A percentile compares a stretch with the other conserved stretches of the same genome.
These are phyloP conservation scores for Pseudococcus longispinus DNA, from an alignment of 2,888 invertebrate species.

Conservation along the genomic window DNA sequence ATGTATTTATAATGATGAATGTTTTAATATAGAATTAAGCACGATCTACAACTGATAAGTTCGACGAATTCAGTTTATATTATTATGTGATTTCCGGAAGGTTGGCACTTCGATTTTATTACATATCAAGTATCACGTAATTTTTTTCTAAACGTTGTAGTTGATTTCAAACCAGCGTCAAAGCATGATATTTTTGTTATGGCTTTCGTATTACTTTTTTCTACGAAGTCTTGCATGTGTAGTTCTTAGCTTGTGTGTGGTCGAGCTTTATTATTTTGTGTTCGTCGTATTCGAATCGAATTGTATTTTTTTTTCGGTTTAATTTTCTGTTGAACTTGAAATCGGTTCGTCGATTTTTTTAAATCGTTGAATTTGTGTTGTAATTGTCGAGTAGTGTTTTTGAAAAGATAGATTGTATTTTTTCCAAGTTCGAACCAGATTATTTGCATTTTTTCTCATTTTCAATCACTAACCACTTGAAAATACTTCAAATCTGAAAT, in stretches of 20 bases:
- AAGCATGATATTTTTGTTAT: slow-evolving; percentile 26
- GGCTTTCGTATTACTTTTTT: background rate
- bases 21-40: slow-evolving; percentile 40
- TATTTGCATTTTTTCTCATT: background rate
- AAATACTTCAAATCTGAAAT: background rate
- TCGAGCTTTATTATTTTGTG: background rate
- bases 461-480: background rate
- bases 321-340: background rate
- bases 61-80: slow-evolving; percentile 35
- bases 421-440: too few relatives aligned
- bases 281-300: background rate
- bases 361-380: background rate
- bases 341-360: background rate
- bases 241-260: background rate
- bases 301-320: background rate
- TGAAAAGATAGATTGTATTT: too few relatives aligned
- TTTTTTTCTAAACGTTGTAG: slow-evolving; percentile 9
- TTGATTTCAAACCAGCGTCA: background rate
- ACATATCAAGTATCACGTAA: slow-evolving; percentile 15
- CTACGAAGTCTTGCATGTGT: background rate
- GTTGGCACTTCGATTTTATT: background rate
- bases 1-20: slow-evolving; percentile 7
- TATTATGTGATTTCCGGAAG: slow-evolving; percentile 7
- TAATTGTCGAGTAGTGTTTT: background rate
- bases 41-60: slow-evolving; percentile 8